Evolutionary conservation across 2,797 vertebrate genomes (phyloP), one percentile per base, ranked within the genome.

Genomic region (Gymnoscopelus microlampas): DNA sequence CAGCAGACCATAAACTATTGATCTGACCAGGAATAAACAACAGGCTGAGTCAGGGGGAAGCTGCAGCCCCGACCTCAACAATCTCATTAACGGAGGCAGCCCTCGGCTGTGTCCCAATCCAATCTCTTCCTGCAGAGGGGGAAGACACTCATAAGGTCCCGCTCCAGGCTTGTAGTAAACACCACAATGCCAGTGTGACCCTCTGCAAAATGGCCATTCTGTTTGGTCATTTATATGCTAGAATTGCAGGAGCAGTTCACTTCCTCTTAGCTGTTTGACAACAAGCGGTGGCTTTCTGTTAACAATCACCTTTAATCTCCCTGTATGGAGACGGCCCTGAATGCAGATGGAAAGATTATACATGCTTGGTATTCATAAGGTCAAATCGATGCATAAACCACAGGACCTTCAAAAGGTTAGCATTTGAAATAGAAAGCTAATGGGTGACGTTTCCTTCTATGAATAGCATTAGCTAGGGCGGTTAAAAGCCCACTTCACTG

Each of bases 341-440:
- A 82, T 81, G 75, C 81, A 84, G 79, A 90, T 84, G 67, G 57
- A 73, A 81, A 83, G 66, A 88, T 83, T 79, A 85, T 44, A 76
- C 66, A 12, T 47, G 71, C 73, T 88, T 89, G 78, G 83, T 79
- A 88, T 88, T 83, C 86, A 85, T 85, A 70, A 86, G 77, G 80
- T 87, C 79, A 83, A 14, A 3, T 53, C 14, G 29, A 76, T 70
- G 75, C 76, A 75, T 82, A 80, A 83, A 79, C 70, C 74, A 14
- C 74, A 71, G n/a, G 74, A 81, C 77, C 78, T 77, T 75, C 77
- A 68, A 87, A 89, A 87, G 87, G 80, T 89, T 81, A 73, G 66
- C 35, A 55, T 84, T 85, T 75, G 74, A 85, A 90, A 87, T 68
- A 54, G 71, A 85, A 83, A 83, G 59, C 70, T 87, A 87, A 92